These are phyloP conservation scores for Hydrolagus colliei DNA, from an alignment of 2,797 vertebrate genomes.

Conservation along the genomic window DNA sequence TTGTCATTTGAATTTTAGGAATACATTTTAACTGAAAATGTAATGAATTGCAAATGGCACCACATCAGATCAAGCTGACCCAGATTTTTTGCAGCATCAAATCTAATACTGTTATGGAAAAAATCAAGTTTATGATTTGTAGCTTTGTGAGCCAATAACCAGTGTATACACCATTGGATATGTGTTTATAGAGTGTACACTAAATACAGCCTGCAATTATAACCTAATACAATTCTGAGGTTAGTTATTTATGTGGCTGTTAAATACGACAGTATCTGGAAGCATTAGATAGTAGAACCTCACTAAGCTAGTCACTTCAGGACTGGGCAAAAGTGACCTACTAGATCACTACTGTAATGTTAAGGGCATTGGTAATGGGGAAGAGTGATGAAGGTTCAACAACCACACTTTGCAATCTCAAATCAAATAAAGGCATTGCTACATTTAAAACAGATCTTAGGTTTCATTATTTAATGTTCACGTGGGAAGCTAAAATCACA, in stretches of 20 bases:
- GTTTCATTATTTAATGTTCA: no score
- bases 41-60: constrained; percentile 16
- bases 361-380: no score
- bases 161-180: neutral
- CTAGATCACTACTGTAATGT: no score
- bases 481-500: no score
- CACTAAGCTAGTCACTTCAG: no score
- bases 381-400: no score
- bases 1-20: constrained; percentile 35
- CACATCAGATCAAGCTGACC: constrained; percentile 26
- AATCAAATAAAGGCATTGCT: no score
- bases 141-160: neutral
- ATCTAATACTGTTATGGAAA: neutral
- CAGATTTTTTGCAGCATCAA: neutral
- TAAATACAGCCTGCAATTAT: neutral
- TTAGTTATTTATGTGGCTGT: neutral
- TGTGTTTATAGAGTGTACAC: neutral
- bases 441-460: no score
- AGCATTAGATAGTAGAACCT: neutral
- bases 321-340: no score
- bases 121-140: no score
- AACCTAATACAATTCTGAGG: neutral
- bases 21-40: neutral
- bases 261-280: neutral
- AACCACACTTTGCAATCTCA: no score